Evolutionary conservation across 2,888 invertebrate species (phyloP), one percentile per base, ranked within the genome.

Genomic region (Masnerella sp.): DNA sequence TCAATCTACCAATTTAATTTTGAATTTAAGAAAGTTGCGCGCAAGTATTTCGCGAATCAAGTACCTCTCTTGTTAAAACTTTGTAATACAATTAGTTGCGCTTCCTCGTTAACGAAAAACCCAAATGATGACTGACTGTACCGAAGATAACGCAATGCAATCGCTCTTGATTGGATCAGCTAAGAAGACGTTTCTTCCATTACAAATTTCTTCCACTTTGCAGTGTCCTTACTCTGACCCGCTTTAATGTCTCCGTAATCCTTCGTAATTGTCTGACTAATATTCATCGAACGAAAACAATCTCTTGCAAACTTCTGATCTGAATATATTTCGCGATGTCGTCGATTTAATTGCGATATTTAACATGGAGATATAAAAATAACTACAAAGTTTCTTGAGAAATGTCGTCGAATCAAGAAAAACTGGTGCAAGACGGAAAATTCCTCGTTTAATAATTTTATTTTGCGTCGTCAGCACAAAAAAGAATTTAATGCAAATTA

Each of bases 91-190:
- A 70, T 74, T 74, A 74, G 70, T 58, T 70, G 65, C 40, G 70
- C 67, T 67, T 25, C 67, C 70, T 74, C 67, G 74, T 74, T 70
- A 74, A 74, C 67, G 65, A 70, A 74, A 67, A 70, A 61, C 47
- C 61, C 45, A 67, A 74, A 74, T 62, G 74, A 74, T 67, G 51
- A 67, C 67, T 69, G 67, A 56, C 70, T 70, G 25, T 25, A 47
- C 59, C 25, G 54, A 69, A 74, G 54, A 74, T 69, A 74, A 69
- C 64, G 58, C 67, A 40, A 47, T 64, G 68, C 64, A 74, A 69
- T 74, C 51, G 47, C 22, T 47, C 52, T 52, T 69, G 47, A 69
- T 69, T 74, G 59, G 62, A 74, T 69, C 61, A 45, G 22, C 51
- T 30, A 38, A 54, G 49, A 74, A 59, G 51, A 68, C 47, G 68